phyloP scores from a whole-genome alignment of 2,797 vertebrate genomes.

The Hephaestus fuliginosus region DNA sequence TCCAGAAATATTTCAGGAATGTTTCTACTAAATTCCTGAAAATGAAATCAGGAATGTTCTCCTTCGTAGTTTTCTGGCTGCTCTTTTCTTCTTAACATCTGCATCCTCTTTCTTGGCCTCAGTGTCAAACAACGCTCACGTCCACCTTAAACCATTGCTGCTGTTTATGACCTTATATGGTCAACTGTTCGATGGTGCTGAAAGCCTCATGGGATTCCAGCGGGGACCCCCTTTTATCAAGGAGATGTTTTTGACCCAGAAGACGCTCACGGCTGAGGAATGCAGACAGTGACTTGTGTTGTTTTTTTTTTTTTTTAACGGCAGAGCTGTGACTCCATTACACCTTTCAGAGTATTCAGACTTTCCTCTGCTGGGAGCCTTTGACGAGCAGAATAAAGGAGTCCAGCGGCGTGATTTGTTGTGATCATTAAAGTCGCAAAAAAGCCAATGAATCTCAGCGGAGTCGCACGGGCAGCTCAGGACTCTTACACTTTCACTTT shows the following conservation, averaged over 20 bases:
- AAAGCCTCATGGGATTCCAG: slow-evolving; percentile 30
- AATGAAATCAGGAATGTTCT: neutral
- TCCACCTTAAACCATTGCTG: slow-evolving; percentile 20
- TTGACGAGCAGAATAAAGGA: neutral
- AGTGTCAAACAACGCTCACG: slow-evolving; percentile 13
- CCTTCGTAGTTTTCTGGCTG: neutral
- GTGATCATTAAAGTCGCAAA: neutral
- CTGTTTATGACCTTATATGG: slow-evolving; percentile 74
- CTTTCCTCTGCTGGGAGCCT: neutral
- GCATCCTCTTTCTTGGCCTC: neutral
- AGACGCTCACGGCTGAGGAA: slow-evolving; percentile 49
- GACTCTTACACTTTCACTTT: neutral
- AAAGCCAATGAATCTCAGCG: neutral
- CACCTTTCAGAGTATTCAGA: neutral
- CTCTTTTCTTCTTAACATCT: slow-evolving; percentile 1
- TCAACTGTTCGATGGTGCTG: slow-evolving; percentile 57
- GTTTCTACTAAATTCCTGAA: neutral
- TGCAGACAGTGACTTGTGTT: slow-evolving; percentile 39
- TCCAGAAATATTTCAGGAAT: neutral
- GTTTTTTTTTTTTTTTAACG: neutral
- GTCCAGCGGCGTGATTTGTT: slow-evolving; percentile 16
- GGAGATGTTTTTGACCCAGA: slow-evolving; percentile 40
- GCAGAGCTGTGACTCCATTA: neutral
- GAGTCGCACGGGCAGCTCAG: neutral
- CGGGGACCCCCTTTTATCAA: slow-evolving; percentile 33